Percentiles rank a stretch among this genome's conserved stretches.
Conservation (phyloP, 2,888 invertebrate genomes). For the Agapetus fuscipes region DNA sequence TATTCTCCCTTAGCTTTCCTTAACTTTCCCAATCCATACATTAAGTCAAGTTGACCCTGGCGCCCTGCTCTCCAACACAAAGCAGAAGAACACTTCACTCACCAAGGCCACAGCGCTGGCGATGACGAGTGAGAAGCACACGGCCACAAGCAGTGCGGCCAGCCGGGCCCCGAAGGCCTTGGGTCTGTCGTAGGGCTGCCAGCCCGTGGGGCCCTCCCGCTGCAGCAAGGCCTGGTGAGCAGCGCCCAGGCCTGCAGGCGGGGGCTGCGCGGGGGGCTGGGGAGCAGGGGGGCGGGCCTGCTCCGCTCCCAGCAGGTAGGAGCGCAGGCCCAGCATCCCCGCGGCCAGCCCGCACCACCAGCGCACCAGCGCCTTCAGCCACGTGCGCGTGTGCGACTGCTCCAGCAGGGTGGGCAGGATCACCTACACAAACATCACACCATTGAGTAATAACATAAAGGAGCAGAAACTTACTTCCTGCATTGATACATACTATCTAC, state of each 20-base stretch:
- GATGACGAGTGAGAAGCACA: constrained; percentile 75
- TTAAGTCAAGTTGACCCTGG: too few species aligned
- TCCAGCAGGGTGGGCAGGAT: constrained; percentile 93
- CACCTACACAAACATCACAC: too few species aligned
- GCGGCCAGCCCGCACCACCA: constrained; percentile 81
- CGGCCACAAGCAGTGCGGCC: constrained; percentile 55
- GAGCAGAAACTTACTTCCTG: too few species aligned
- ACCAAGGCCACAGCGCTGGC: constrained; percentile 73
- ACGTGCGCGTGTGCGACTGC: constrained; percentile 90
- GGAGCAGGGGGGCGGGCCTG: constrained; percentile 30
- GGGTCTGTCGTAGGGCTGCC: constrained; percentile 84
- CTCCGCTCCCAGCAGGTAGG: constrained; percentile 72
- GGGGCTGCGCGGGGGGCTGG: constrained; percentile 27
- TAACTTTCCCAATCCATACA: too few species aligned
- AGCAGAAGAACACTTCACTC: constrained; percentile 19
- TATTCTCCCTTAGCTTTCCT: too few species aligned
- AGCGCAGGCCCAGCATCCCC: constrained; percentile 76
- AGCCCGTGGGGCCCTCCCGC: constrained; percentile 74
- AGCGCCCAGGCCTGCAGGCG: constrained; percentile 53
- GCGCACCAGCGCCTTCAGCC: constrained; percentile 84
- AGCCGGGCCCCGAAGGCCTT: constrained; percentile 69
- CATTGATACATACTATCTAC: too few species aligned
- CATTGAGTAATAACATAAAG: too few species aligned
- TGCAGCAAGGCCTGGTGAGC: constrained; percentile 84
- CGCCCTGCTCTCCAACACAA: too few species aligned